These are phyloP conservation scores for Rhinopithecus roxellana DNA, from an alignment of 2,113 vertebrate species.

Conservation along the genomic window DNA sequence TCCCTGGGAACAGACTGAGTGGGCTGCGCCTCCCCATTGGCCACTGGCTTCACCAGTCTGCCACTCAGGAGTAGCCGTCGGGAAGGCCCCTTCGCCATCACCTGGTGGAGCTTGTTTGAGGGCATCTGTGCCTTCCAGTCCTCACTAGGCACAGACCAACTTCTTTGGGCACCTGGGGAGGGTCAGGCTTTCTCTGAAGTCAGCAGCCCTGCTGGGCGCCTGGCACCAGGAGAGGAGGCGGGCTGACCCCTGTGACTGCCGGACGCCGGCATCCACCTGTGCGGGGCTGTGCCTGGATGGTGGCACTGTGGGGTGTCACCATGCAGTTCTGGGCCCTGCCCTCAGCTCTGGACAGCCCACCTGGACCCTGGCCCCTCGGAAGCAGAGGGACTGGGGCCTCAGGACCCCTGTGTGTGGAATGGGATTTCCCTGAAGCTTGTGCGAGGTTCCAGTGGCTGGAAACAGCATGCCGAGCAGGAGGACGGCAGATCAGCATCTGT, in stretches of 20 bases:
- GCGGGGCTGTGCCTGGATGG: neutral
- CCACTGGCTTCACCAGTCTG: accelerated
- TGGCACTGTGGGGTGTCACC: too few relatives aligned
- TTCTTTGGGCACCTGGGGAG: neutral
- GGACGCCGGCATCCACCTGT: accelerated
- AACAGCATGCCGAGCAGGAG: accelerated
- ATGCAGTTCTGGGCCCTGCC: neutral
- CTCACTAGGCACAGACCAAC: neutral
- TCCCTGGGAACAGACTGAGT: accelerated
- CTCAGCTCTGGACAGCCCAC: neutral
- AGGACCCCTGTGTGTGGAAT: neutral
- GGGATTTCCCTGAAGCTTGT: too few relatives aligned
- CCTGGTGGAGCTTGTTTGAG: neutral
- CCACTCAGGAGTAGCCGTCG: accelerated
- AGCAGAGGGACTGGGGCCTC: neutral
- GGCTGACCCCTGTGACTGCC: accelerated
- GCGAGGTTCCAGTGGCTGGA: accelerated
- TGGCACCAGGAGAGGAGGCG: accelerated
- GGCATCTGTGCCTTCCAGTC: neutral
- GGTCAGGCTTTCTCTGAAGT: neutral
- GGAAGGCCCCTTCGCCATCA: accelerated
- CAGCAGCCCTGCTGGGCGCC: too few relatives aligned
- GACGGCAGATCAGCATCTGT: neutral
- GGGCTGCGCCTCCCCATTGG: accelerated
- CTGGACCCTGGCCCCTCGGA: accelerated